phyloP scores from a whole-genome alignment of 2,888 invertebrate genomes.

The Eupithecia pulchellata region DNA sequence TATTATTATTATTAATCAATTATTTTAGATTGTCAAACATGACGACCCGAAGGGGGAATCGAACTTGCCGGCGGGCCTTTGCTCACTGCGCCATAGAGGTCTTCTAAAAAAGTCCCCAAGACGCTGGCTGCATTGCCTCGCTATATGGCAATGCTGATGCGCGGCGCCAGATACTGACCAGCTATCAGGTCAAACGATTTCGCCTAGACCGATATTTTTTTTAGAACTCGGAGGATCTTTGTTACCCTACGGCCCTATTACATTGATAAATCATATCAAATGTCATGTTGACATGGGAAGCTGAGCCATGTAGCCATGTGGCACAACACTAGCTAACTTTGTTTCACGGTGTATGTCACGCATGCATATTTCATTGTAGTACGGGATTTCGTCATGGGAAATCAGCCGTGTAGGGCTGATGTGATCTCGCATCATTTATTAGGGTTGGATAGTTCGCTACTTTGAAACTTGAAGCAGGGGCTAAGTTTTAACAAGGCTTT shows the following conservation, averaged over 20 bases:
- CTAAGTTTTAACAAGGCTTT: slow-evolving; percentile 7
- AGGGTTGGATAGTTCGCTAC: slow-evolving; percentile 34
- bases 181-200: too few species aligned
- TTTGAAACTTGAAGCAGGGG: slow-evolving; percentile 28
- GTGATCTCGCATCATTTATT: slow-evolving; percentile 58
- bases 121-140: too few species aligned
- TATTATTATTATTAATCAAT: too few species aligned
- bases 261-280: slow-evolving; percentile 6
- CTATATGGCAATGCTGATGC: too few species aligned
- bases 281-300: slow-evolving; percentile 26
- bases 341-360: slow-evolving; percentile 75
- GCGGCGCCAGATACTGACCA: too few species aligned
- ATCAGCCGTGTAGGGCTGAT: slow-evolving; percentile 50
- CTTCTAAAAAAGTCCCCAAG: too few species aligned
- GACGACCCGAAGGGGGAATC: background rate
- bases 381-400: slow-evolving; percentile 73
- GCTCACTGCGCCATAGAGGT: background rate
- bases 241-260: too few species aligned
- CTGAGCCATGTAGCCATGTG: slow-evolving; percentile 21
- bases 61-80: background rate
- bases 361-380: slow-evolving; percentile 79
- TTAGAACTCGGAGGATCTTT: too few species aligned
- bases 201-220: too few species aligned
- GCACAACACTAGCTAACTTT: slow-evolving; percentile 57
- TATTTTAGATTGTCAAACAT: background rate